Percentiles rank a stretch among this genome's conserved stretches.
Conservation (phyloP, 2,113 vertebrate species). For the Camelus bactrianus region DNA sequence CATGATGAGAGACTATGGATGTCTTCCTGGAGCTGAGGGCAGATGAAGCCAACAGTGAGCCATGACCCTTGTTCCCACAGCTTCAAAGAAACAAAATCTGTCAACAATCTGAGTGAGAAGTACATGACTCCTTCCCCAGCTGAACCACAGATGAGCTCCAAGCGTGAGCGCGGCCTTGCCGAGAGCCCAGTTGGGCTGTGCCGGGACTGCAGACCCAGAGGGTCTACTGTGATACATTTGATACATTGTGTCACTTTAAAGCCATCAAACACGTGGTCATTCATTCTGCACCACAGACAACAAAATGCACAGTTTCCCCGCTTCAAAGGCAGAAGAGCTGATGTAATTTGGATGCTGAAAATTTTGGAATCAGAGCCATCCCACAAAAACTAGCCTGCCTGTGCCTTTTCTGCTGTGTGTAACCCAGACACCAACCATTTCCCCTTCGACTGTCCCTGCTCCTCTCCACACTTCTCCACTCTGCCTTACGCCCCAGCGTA, state of each 20-base stretch:
- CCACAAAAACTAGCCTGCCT: neutral
- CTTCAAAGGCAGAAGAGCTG: neutral
- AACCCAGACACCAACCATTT: neutral
- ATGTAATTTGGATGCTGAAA: neutral
- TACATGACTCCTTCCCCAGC: neutral
- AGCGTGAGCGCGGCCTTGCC: neutral
- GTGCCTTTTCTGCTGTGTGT: neutral
- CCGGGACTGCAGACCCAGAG: neutral
- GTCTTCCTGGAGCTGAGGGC: neutral
- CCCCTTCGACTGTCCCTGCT: neutral
- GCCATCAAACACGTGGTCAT: neutral
- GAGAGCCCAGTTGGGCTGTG: neutral
- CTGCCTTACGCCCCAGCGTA: neutral
- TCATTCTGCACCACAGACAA: neutral
- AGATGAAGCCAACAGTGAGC: neutral
- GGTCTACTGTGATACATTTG: neutral
- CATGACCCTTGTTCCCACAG: neutral
- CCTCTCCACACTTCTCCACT: neutral
- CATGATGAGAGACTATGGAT: neutral
- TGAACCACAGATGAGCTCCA: neutral
- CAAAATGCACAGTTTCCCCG: neutral
- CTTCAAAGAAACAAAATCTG: neutral
- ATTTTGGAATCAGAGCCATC: neutral
- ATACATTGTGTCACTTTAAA: neutral
- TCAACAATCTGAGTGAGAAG: neutral